phyloP scores from a whole-genome alignment of 2,113 vertebrate genomes.

The Lycocorax pyrrhopterus region DNA sequence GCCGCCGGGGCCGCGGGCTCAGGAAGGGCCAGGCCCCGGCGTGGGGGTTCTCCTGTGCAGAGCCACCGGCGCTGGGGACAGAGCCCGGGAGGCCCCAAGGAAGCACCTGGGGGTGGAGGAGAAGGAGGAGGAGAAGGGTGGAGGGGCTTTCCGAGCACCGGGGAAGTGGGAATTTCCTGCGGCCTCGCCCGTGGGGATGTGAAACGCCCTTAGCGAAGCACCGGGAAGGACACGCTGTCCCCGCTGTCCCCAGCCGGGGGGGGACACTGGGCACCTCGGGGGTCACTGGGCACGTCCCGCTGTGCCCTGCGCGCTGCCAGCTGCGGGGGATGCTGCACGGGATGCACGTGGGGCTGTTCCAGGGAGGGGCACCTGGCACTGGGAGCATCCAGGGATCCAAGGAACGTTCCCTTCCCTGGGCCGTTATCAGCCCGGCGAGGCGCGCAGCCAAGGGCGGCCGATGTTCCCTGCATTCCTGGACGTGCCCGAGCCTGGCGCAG shows the following conservation, averaged over 20 bases:
- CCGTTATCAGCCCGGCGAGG: background rate
- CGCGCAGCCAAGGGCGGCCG: background rate
- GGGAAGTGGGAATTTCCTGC: slow-evolving; percentile 27
- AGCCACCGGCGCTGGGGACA: background rate
- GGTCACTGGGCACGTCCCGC: background rate
- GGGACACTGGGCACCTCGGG: too few relatives aligned
- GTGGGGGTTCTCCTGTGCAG: background rate
- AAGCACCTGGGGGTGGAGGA: background rate
- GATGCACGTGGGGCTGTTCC: background rate
- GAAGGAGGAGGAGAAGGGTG: background rate
- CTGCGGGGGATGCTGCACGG: background rate
- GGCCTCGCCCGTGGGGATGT: background rate
- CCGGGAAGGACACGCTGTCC: background rate
- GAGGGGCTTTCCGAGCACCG: background rate
- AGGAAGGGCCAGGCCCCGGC: background rate
- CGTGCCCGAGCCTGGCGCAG: background rate
- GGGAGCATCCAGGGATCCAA: background rate
- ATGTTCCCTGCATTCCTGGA: fast-evolving
- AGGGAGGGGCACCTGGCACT: background rate
- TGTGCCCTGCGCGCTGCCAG: background rate
- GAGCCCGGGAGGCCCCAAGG: background rate
- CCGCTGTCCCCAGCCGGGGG: background rate
- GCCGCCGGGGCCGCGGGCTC: background rate
- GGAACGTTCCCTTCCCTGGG: background rate
- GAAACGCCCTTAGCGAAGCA: fast-evolving